phyloP scores from a whole-genome alignment of 2,797 vertebrate species.

The Taenioides sp. region DNA sequence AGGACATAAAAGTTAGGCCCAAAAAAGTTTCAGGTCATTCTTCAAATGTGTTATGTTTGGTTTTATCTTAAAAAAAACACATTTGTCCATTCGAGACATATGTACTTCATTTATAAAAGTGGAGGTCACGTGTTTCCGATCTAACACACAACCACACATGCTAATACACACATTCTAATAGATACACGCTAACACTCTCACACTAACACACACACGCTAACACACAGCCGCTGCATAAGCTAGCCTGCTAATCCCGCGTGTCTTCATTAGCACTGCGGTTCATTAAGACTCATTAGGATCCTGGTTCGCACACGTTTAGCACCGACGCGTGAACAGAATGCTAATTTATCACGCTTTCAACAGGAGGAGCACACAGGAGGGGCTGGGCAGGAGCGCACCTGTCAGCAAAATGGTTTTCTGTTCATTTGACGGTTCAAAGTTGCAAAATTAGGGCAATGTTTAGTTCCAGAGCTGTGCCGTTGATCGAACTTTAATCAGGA shows the following conservation, averaged over 20 bases:
- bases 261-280: constrained; percentile 42
- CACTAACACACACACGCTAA: neutral
- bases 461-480: too few relatives aligned
- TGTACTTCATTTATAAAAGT: too few relatives aligned
- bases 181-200: neutral
- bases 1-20: too few relatives aligned
- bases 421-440: neutral
- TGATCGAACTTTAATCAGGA: too few relatives aligned
- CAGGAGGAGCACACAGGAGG: constrained; percentile 19
- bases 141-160: neutral
- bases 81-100: too few relatives aligned
- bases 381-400: constrained; percentile 14
- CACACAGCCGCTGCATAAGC: neutral
- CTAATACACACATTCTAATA: neutral
- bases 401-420: neutral
- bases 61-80: too few relatives aligned
- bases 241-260: neutral
- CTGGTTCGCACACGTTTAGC: constrained; percentile 35
- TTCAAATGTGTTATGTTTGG: too few relatives aligned
- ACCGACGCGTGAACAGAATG: neutral
- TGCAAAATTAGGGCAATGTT: neutral
- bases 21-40: too few relatives aligned
- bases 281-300: constrained; percentile 52
- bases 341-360: neutral
- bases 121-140: too few relatives aligned